Evolutionary conservation across 2,888 invertebrate species (phyloP).

Genomic region (Caenorhabditis sp.): DNA sequence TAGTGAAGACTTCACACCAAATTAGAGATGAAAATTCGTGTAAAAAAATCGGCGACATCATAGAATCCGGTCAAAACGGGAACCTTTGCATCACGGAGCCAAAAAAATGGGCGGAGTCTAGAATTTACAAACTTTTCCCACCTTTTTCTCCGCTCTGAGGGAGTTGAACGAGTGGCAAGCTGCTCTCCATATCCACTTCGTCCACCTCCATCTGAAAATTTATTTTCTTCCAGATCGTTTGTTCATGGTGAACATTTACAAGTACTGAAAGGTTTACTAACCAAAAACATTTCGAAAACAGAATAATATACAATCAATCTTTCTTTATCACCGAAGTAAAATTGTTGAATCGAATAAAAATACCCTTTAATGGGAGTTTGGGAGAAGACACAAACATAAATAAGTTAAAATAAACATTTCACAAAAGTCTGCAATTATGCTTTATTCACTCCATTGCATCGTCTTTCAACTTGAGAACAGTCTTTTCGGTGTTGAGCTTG

Average conservation of each 20-base stretch:
- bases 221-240: background rate
- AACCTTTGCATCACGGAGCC: no score
- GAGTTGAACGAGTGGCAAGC: constrained; percentile 38
- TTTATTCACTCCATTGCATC: constrained; percentile 27
- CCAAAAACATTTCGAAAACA: background rate
- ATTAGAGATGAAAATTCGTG: no score
- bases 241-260: background rate
- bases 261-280: background rate
- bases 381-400: background rate
- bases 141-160: constrained; percentile 50
- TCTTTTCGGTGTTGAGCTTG: constrained; percentile 34
- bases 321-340: background rate
- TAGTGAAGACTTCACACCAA: no score
- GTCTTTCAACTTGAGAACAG: constrained; percentile 44
- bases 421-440: background rate
- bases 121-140: no score
- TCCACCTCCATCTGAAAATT: constrained; percentile 25
- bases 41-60: no score
- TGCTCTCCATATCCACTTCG: constrained; percentile 44
- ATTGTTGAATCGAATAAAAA: background rate
- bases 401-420: background rate
- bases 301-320: background rate
- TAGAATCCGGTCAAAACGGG: no score
- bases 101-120: no score
- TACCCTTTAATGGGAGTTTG: no score